Conservation (phyloP, 2,113 vertebrate genomes). For the Sigmodon hispidus region DNA sequence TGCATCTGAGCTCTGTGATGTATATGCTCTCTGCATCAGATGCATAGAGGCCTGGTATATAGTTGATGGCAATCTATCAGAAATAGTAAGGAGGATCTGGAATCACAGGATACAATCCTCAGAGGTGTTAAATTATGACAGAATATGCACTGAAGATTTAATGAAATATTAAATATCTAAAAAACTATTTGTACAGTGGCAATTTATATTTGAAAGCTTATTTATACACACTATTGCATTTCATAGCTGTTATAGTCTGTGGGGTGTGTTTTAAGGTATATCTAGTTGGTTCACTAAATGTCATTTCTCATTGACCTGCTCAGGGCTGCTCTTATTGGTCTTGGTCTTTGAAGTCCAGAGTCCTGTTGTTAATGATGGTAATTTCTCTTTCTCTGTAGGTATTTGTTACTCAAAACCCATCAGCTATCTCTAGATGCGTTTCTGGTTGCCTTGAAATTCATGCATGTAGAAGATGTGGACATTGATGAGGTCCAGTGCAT, state of each 20-base stretch:
- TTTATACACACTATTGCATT: background rate
- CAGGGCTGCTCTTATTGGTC: background rate
- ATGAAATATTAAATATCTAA: background rate
- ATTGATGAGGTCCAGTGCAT: slow-evolving; percentile 97
- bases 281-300: background rate
- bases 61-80: background rate
- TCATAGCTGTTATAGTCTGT: background rate
- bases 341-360: background rate
- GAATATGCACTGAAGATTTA: background rate
- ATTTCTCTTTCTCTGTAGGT: slow-evolving; percentile 84
- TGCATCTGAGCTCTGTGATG: background rate
- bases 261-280: background rate
- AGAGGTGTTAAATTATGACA: background rate
- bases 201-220: background rate
- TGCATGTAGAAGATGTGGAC: slow-evolving; percentile 96
- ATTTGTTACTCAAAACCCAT: slow-evolving; percentile 93
- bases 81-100: background rate
- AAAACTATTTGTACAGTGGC: background rate
- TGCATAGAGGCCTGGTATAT: background rate
- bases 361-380: rapidly evolving
- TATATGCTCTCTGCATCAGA: no score
- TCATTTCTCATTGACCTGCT: background rate
- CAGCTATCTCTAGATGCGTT: slow-evolving; percentile 96
- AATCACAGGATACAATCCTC: background rate
- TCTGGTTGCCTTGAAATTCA: slow-evolving; percentile 93